A percentile compares a stretch with the other conserved stretches of the same genome.
phyloP scores from a whole-genome alignment of 2,113 vertebrate species.

The Machaerirhynchus nigripectus region DNA sequence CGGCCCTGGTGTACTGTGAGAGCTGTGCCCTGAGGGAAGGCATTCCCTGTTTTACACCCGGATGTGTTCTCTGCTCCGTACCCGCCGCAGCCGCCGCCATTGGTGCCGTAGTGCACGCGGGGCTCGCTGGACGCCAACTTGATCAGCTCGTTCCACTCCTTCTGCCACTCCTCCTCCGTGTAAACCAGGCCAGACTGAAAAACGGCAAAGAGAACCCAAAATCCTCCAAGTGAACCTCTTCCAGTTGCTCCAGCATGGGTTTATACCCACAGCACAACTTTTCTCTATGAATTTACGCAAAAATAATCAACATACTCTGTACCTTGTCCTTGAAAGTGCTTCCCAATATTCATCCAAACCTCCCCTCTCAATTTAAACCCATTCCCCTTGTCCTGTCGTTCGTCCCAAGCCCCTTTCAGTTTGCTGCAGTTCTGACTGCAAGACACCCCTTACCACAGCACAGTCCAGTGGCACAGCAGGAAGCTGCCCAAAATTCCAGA shows the following conservation, averaged over 20 bases:
- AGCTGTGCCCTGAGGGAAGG: accelerated
- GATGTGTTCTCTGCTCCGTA: not conserved
- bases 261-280: no score
- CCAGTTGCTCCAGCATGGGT: accelerated
- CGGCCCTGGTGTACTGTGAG: accelerated
- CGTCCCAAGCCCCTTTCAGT: not conserved
- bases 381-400: not conserved
- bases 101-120: slow-evolving; percentile 87
- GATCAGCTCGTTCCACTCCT: slow-evolving; percentile 94
- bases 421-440: not conserved
- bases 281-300: accelerated
- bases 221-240: accelerated
- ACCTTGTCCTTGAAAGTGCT: not conserved
- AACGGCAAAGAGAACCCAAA: not conserved
- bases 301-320: accelerated
- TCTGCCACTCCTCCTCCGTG: slow-evolving; percentile 98
- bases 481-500: not conserved
- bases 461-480: not conserved
- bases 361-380: not conserved
- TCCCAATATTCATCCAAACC: not conserved
- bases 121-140: slow-evolving; percentile 90
- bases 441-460: accelerated
- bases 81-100: slow-evolving; percentile 78
- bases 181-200: slow-evolving; percentile 93
- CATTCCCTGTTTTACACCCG: accelerated